Evolutionary conservation across 2,797 vertebrate species (phyloP), one percentile per base, ranked within the genome.

Genomic region (Mormyrops boulengeri): DNA sequence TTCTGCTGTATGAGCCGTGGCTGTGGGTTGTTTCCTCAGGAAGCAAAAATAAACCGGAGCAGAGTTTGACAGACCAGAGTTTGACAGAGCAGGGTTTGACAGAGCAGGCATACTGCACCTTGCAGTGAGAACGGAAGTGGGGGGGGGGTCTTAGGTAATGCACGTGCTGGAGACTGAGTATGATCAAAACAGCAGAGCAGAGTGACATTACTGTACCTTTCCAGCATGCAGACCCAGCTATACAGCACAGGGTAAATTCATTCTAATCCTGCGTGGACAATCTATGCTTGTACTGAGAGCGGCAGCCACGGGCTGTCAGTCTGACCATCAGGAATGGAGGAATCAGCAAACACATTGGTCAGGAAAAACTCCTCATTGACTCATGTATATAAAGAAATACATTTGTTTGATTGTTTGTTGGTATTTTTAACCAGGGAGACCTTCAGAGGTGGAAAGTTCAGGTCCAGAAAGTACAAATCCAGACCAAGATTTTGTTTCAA

Each of bases 11-110:
- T 57, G 8, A 55, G 19, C 4, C 19, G 30, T 3, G 7, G 19
- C 49, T 34, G 0, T 22, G 17, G 22, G 12, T 7, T 89, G 94
- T 89, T 95, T 95, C 94, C 95, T 94, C 92, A 93, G 92, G 92
- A 94, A 93, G 85, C 80, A 89, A 44, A 26, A 92, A 91, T 53
- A 44, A 69, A 5, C 90, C 47, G 12, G n/a, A 57, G 1, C 62
- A 84, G 2, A 3, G 41, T 85, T 8, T 11, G 8, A 85, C 3
- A 2, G 14, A 22, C 9, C 44, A 50, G 47, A 30, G 26, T 30
- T 30, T 30, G 26, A 30, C 26, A 30, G n/a, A 57, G 1, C 62
- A 84, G 2, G 3, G 41, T 85, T 3, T 11, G 8, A 85, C 3
- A 2, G 14, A 22, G n/a, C 44, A 50, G 47, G 82, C 44, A 4